Base-by-base conservation (phyloP, 64 coral and sea anemone genomes). In the Pocillopora verrucosa region DNA sequence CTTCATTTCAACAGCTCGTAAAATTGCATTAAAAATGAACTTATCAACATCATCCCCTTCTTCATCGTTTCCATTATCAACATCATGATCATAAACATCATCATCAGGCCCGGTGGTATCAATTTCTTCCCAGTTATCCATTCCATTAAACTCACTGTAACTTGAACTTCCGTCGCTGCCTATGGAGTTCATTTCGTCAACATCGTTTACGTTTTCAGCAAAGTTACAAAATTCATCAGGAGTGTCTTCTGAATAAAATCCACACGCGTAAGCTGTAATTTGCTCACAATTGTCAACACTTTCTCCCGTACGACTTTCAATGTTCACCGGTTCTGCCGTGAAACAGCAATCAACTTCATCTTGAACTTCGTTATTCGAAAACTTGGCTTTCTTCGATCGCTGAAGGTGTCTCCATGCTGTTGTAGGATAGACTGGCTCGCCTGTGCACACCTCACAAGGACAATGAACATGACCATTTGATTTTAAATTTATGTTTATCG, bases 1-100 rank as follows among this genome's bases (percentile, higher is more conserved):
- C 36, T 77, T 37, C 25, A 57, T 62, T 80, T 80, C 83, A 56
- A 34, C 75, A 73, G 45, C 61, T 36, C 79, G 89, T 80, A 79
- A 91, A 38, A 87, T 16, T 16, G 72, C 60, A 64, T 70, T 57
- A n/a, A 92, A 22, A 75, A 92, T 92, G 64, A 86, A 59, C 75
- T 16, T 58, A 67, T 92, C 82, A 78, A 83, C 16, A 75, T 86
- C 83, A 51, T 76, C 78, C 24, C 79, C 80, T 30, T 80, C 63
- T 20, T 80, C 69, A 26, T 77, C 80, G 57, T 73, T 88, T 62
- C 91, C 84, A 35, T 87, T 81, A 60, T 74, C 65, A 84, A 82
- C 65, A 64, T 83, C 70, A 58, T 92, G 63, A 79, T 92, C 84
- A 92, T 79, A 88, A 36, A 6, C 14, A 14, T 60, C 7, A 60